Base-by-base conservation (phyloP, 53 echinoderm and acorn worm genomes). In the Luidia sarsii region DNA sequence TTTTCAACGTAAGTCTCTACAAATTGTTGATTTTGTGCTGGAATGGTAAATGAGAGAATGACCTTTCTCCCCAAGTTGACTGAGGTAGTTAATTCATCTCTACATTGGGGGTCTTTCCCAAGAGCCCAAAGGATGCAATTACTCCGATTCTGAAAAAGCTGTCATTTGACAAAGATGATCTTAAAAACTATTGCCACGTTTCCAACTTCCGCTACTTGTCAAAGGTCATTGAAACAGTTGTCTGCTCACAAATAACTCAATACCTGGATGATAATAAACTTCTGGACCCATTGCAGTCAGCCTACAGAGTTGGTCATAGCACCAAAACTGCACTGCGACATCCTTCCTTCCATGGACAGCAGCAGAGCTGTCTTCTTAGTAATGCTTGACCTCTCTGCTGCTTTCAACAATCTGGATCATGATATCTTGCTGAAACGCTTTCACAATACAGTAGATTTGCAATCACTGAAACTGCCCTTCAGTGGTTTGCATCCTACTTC, bases 1-100 rank as follows among this genome's bases (percentile, higher is more conserved):
- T 99, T 99, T 67, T 91, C 94, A 25, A 86, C 89, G 99, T 99
- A 69, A 88, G 92, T 92, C 18, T 0, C 2, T 29, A 22, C 15
- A 18, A 60, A 41, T n/a, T n/a, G n/a, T n/a, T n/a, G n/a, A n/a
- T n/a, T n/a, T 48, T 11, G 9, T 50, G 22, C 5, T 81, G 11
- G 29, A 33, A 57, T 48, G 33, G 20, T 24, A 28, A n/a, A n/a
- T n/a, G n/a, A n/a, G n/a, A n/a, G n/a, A n/a, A 18, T 64, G 19
- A 35, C 36, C 35, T 35, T 64, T 10, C 64, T 64, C 18, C 64
- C 64, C 33, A 64, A 32, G 35, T 4, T 73, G 37, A 73, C 54
- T 30, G 32, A 50, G 28, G 22, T 73, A 13, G 74, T 73, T 3
- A 73, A 64, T 64, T 3, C 33, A 32, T 64, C 64, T 2, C 11